phyloP scores from a whole-genome alignment of 1,140 invertebrate genomes.

The Drosophila tristis region DNA sequence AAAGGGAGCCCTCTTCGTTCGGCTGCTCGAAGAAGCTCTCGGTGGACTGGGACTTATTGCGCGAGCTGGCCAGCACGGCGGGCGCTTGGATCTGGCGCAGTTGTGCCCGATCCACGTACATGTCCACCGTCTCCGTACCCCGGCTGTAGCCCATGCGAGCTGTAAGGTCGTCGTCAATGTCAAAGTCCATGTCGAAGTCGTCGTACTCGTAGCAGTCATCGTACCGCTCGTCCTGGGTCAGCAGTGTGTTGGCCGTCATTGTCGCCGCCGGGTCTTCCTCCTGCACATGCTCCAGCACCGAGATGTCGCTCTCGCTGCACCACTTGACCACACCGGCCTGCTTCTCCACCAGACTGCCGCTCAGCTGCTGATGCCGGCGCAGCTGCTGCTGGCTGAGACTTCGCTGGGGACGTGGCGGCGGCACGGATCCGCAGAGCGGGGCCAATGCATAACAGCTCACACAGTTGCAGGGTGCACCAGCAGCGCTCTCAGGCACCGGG shows the following conservation, averaged over 20 bases:
- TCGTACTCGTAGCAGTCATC: constrained; percentile 72
- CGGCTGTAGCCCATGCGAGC: constrained; percentile 36
- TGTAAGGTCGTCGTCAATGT: constrained; percentile 58
- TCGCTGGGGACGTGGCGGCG: constrained; percentile 69
- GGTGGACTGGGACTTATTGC: constrained; percentile 75
- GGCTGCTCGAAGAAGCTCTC: constrained; percentile 82
- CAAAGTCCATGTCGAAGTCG: constrained; percentile 72
- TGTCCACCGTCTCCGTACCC: constrained; percentile 47
- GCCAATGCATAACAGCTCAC: constrained; percentile 79
- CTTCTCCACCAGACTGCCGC: constrained; percentile 58
- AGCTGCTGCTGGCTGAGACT: constrained; percentile 79
- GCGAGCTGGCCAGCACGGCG: constrained; percentile 33
- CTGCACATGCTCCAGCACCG: constrained; percentile 71
- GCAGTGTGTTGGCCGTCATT: constrained; percentile 5
- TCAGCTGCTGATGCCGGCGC: constrained; percentile 72
- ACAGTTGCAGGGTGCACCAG: constrained; percentile 70
- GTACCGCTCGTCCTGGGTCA: constrained; percentile 43
- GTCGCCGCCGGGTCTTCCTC: constrained; percentile 28
- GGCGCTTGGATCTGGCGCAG: constrained; percentile 60
- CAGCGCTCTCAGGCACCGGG: constrained; percentile 21
- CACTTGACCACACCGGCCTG: constrained; percentile 68
- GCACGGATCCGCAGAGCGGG: constrained; percentile 70
- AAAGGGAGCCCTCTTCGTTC: constrained; percentile 77
- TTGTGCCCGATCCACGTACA: constrained; percentile 68
- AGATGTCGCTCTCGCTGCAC: constrained; percentile 83